phyloP scores from a whole-genome alignment of 2,113 vertebrate genomes.

The Cheilinus undulatus region DNA sequence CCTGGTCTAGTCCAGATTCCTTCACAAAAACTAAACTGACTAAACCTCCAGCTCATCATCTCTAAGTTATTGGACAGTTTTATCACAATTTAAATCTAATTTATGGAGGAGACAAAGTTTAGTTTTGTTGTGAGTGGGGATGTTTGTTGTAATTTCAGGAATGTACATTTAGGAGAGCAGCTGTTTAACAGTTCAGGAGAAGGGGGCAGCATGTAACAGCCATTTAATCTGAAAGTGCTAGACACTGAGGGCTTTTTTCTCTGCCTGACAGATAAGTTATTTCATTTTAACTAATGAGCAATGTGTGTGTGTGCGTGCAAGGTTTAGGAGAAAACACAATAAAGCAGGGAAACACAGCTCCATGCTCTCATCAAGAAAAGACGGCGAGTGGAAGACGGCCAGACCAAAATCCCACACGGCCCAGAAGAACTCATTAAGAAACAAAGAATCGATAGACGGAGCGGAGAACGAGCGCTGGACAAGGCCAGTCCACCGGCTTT shows the following conservation, averaged over 20 bases:
- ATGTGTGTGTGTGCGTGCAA: constrained; percentile 15
- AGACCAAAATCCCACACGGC: constrained; percentile 69
- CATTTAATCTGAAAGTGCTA: constrained; percentile 16
- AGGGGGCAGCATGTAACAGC: background rate
- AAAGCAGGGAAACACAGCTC: constrained; percentile 16
- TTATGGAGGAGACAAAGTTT: background rate
- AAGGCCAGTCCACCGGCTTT: constrained; percentile 47
- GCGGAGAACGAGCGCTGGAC: constrained; percentile 54
- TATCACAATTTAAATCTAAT: background rate
- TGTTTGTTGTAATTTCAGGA: constrained; percentile 6
- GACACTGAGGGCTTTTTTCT: constrained; percentile 4
- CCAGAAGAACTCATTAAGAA: constrained; percentile 76
- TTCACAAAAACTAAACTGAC: too few species aligned
- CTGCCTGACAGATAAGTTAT: constrained; percentile 23
- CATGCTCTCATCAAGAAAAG: constrained; percentile 47
- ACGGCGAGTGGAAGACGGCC: constrained; percentile 56
- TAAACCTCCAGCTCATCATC: too few species aligned
- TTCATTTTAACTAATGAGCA: constrained; percentile 47
- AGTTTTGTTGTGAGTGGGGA: background rate
- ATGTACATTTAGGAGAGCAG: constrained; percentile 1
- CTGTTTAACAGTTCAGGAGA: background rate
- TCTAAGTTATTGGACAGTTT: too few species aligned
- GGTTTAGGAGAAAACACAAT: constrained; percentile 40
- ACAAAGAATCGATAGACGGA: constrained; percentile 63
- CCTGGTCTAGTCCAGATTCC: too few species aligned